phyloP scores from a whole-genome alignment of 2,113 vertebrate genomes.

The Rallus limicola region DNA sequence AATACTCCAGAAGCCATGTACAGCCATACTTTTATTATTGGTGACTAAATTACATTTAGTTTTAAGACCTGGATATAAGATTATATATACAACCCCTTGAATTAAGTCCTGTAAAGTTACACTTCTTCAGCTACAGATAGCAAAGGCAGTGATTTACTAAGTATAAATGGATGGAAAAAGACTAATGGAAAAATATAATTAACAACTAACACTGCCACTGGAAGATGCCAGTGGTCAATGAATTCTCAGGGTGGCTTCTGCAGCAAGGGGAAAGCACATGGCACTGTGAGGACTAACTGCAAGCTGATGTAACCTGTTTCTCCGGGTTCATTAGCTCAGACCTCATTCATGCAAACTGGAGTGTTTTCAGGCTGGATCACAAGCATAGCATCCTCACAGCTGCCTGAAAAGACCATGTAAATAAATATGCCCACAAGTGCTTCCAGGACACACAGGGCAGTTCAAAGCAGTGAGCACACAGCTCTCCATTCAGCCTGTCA shows the following conservation, averaged over 20 bases:
- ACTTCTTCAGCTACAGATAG: neutral
- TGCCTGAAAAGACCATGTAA: neutral
- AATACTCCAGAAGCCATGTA: neutral
- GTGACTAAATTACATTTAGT: neutral
- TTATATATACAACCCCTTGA: neutral
- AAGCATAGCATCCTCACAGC: neutral
- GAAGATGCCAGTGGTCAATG: neutral
- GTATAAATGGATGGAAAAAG: neutral
- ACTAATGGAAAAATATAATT: neutral
- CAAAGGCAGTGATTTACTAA: neutral
- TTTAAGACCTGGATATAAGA: neutral
- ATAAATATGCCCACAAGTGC: neutral
- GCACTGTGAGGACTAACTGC: neutral
- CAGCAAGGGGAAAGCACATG: neutral
- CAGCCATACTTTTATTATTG: neutral
- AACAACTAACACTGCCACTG: neutral
- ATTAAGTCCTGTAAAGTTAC: neutral
- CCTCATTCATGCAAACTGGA: fast-evolving
- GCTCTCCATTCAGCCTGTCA: neutral
- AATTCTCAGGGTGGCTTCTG: neutral
- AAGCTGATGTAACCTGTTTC: neutral
- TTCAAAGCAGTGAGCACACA: neutral
- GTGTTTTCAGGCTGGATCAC: fast-evolving
- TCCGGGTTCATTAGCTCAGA: fast-evolving
- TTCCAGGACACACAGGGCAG: neutral